Percentiles rank a stretch among this genome's conserved stretches.
These are phyloP conservation scores for Caerostris darwini DNA, from an alignment of 1,140 invertebrate species.

Conservation along the genomic window DNA sequence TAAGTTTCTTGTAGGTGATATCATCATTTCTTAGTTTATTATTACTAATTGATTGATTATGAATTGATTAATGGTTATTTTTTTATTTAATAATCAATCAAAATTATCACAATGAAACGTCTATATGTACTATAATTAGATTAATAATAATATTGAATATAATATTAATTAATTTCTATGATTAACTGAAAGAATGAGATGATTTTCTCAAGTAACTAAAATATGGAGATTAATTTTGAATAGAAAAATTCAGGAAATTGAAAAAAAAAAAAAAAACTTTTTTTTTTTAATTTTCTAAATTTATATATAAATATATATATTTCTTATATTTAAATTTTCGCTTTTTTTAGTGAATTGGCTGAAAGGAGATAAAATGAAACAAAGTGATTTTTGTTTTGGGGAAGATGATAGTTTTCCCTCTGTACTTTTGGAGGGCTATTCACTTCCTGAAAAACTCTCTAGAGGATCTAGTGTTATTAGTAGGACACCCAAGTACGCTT, in stretches of 20 bases:
- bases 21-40: no score
- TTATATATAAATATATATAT: neutral
- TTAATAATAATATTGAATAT: no score
- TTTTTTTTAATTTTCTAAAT: no score
- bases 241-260: neutral
- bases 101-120: no score
- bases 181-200: no score
- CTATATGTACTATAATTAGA: no score
- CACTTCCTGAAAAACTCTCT: conserved; percentile 73
- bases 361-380: conserved; percentile 79
- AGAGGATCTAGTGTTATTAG: conserved; percentile 76
- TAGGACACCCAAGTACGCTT: conserved; percentile 56
- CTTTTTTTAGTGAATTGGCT: conserved; percentile 84
- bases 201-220: no score
- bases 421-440: conserved; percentile 69
- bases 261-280: neutral
- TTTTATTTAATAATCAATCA: no score
- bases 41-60: no score
- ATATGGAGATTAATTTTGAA: neutral
- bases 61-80: no score
- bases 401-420: conserved; percentile 79
- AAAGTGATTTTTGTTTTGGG: conserved; percentile 77
- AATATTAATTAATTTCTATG: no score
- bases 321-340: neutral
- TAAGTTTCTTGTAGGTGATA: no score